phyloP scores from a whole-genome alignment of 1,140 invertebrate species.

The Campodea augens region DNA sequence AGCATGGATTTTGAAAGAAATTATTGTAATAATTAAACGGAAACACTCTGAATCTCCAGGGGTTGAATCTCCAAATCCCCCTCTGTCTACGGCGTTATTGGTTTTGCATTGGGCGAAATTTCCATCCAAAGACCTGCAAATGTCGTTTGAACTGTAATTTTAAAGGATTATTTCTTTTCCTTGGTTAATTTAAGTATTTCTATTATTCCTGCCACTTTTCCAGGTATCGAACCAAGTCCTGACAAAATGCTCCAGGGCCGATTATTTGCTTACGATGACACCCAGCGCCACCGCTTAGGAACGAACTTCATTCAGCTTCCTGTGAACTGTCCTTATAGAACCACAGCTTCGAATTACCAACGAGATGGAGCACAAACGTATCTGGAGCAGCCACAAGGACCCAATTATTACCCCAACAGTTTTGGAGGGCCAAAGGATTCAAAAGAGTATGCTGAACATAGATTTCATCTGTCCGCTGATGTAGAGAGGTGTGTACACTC shows the following conservation, averaged over 20 bases:
- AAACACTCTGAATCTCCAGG: no score
- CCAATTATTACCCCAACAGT: constrained; percentile 44
- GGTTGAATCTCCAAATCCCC: no score
- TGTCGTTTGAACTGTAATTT: no score
- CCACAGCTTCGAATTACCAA: constrained; percentile 29
- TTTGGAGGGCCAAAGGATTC: constrained; percentile 29
- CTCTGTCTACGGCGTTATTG: no score
- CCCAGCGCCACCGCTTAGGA: constrained; percentile 42
- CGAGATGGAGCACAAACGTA: constrained; percentile 33
- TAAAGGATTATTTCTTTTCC: no score
- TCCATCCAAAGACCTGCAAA: no score
- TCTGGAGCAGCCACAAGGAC: constrained; percentile 24
- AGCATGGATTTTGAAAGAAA: no score
- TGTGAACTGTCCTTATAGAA: constrained; percentile 39
- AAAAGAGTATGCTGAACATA: constrained; percentile 9
- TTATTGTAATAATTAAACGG: no score
- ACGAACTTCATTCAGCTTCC: constrained; percentile 42
- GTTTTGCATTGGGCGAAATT: no score
- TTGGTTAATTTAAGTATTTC: no score
- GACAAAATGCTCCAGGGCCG: constrained; percentile 48
- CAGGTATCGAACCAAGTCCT: constrained; percentile 35
- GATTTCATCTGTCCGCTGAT: constrained; percentile 22
- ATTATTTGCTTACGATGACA: constrained; percentile 43
- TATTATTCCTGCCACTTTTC: no score
- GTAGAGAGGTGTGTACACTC: constrained; percentile 20